Percentiles rank a stretch among this genome's conserved stretches.
Evolutionary conservation across 2,113 vertebrate genomes (phyloP).

Genomic region (Anarrhichthys ocellatus): DNA sequence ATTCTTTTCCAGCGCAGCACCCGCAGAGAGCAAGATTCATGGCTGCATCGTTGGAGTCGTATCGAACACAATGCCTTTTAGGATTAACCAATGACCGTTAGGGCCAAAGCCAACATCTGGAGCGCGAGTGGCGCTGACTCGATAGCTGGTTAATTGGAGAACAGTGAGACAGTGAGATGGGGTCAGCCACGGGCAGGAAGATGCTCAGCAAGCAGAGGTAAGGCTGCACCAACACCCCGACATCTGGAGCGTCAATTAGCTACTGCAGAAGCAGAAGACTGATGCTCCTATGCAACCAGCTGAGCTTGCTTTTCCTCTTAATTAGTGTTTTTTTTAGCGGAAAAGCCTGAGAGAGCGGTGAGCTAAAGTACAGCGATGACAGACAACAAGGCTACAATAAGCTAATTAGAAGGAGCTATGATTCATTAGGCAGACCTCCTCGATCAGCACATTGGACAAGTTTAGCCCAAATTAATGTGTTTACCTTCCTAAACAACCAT

Average conservation of each 20-base stretch:
- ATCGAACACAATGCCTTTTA: constrained; percentile 33
- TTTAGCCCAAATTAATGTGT: constrained; percentile 16
- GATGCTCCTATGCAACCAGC: constrained; percentile 27
- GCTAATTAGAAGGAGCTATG: constrained; percentile 50
- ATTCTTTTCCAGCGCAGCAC: constrained; percentile 12
- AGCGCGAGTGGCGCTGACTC: constrained; percentile 3
- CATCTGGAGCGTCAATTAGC: constrained; percentile 36
- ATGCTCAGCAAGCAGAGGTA: constrained; percentile 12
- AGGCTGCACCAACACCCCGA: constrained; percentile 9
- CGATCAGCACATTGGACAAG: constrained; percentile 49
- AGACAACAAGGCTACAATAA: constrained; percentile 31
- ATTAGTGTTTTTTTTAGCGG: constrained; percentile 28
- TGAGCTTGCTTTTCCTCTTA: constrained; percentile 54
- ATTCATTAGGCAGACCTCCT: constrained; percentile 58
- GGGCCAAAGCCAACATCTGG: constrained; percentile 12
- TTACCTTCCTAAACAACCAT: constrained; percentile 9
- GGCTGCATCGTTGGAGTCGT: constrained; percentile 4
- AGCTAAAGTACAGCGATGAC: constrained; percentile 22
- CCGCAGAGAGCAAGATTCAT: constrained; percentile 13
- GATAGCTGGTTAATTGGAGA: constrained; percentile 53
- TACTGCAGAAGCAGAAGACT: neutral
- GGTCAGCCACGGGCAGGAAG: constrained; percentile 14
- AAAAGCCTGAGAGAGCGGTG: constrained; percentile 35
- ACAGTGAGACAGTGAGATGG: constrained; percentile 27
- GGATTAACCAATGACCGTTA: constrained; percentile 33